Percentiles rank a stretch among this genome's conserved stretches.
These are phyloP conservation scores for Leucopsar rothschildi DNA, from an alignment of 2,113 vertebrate species.

Conservation along the genomic window DNA sequence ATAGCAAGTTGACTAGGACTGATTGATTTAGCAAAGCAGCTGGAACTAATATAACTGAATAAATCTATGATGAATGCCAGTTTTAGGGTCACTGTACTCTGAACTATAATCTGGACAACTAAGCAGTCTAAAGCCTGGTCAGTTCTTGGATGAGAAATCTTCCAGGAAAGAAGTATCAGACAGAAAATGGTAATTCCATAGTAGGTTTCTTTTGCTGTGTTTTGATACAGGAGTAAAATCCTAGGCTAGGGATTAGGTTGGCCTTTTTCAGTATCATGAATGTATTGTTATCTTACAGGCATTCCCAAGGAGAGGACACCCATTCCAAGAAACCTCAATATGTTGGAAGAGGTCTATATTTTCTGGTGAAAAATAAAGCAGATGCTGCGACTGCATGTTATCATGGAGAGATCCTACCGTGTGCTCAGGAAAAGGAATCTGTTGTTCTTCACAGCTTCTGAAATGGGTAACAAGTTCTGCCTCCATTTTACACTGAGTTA, in stretches of 20 bases:
- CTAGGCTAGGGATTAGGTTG: background rate
- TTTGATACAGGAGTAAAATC: background rate
- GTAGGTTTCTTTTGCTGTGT: background rate
- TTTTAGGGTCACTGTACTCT: background rate
- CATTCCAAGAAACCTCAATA: background rate
- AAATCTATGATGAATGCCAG: background rate
- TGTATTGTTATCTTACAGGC: background rate
- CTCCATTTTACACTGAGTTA: background rate
- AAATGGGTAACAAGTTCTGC: background rate
- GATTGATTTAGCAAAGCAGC: background rate
- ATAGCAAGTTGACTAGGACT: background rate
- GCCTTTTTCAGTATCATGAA: background rate
- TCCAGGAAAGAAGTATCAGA: background rate
- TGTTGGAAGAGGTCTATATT: background rate
- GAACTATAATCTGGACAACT: background rate
- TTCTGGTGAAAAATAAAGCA: background rate
- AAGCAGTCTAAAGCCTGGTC: background rate
- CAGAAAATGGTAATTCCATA: background rate
- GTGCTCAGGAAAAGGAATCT: background rate
- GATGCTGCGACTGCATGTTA: rapidly evolving
- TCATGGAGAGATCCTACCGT: background rate
- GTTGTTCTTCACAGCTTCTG: background rate
- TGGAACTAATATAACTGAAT: background rate
- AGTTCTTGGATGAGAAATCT: background rate
- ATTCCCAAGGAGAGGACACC: background rate